Conservation (phyloP, 2,888 invertebrate genomes). For the Brachypterus glaber region DNA sequence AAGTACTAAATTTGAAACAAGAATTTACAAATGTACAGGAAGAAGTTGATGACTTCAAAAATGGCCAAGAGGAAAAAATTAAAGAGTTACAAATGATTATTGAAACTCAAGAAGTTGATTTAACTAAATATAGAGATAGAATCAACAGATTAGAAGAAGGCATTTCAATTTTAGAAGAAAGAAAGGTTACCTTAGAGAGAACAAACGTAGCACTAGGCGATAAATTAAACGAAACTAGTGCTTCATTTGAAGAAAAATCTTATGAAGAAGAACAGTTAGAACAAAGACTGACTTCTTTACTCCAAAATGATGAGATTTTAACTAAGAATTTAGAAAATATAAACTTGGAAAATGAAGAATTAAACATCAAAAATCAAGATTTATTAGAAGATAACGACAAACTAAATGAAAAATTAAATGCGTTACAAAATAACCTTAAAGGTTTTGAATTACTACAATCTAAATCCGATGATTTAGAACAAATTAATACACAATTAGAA, state of each 20-base stretch:
- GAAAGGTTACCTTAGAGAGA: conserved; percentile 50
- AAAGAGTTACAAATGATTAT: conserved; percentile 66
- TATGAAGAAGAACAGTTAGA: conserved; percentile 55
- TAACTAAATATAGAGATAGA: conserved; percentile 53
- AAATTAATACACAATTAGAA: conserved; percentile 42
- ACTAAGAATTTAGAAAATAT: conserved; percentile 50
- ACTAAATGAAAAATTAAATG: conserved; percentile 26
- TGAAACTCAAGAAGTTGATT: conserved; percentile 60
- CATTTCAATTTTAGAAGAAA: conserved; percentile 51
- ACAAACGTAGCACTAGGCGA: conserved; percentile 53
- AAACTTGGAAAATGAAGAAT: conserved; percentile 24
- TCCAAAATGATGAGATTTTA: conserved; percentile 54
- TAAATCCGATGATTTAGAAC: conserved; percentile 37
- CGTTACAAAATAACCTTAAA: conserved; percentile 25
- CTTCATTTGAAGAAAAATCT: conserved; percentile 45
- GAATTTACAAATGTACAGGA: conserved; percentile 29
- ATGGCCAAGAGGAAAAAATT: conserved; percentile 53
- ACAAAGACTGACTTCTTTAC: conserved; percentile 51
- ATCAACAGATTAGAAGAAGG: conserved; percentile 58
- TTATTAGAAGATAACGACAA: conserved; percentile 23
- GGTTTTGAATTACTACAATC: conserved; percentile 19
- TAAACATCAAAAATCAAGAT: conserved; percentile 24
- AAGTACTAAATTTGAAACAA: conserved; percentile 30
- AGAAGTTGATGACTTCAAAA: conserved; percentile 19
- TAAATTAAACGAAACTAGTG: conserved; percentile 49